Evolutionary conservation across 1,140 invertebrate species (phyloP).

Genomic region (Tribolium madens): DNA sequence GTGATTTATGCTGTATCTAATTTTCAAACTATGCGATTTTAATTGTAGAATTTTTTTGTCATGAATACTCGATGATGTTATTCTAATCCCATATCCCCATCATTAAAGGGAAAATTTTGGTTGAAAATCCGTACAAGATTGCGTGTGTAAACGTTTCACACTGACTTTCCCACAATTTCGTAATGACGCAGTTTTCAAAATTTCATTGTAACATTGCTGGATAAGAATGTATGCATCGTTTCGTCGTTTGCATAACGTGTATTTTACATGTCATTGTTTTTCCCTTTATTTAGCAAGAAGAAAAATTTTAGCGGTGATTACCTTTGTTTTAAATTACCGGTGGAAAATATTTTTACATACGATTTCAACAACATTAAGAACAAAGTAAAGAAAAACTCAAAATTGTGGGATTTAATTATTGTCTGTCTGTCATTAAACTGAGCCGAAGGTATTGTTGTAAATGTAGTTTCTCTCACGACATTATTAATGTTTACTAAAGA

Average conservation of each 20-base stretch:
- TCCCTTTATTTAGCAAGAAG: slow-evolving; percentile 6
- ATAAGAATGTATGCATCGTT: slow-evolving; percentile 12
- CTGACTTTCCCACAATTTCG: slow-evolving; percentile 10
- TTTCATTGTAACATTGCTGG: neutral
- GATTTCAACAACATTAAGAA: slow-evolving; percentile 31
- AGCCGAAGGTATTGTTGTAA: slow-evolving; percentile 14
- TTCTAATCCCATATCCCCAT: neutral
- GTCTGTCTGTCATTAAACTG: slow-evolving; percentile 3
- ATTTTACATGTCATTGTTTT: slow-evolving; percentile 7
- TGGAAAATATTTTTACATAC: slow-evolving; percentile 11
- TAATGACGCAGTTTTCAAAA: slow-evolving; percentile 1
- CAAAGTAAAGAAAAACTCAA: slow-evolving; percentile 22
- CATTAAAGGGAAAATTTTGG: neutral
- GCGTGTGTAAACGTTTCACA: too few species aligned
- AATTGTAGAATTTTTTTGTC: too few species aligned
- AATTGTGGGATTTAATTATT: slow-evolving; percentile 29
- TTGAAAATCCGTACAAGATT: too few species aligned
- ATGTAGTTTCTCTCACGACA: slow-evolving; percentile 22
- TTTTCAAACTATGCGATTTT: too few species aligned
- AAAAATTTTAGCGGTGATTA: neutral
- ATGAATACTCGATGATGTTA: too few species aligned
- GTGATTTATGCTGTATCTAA: too few species aligned
- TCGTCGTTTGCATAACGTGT: neutral
- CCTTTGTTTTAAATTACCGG: neutral
- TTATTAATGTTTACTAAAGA: slow-evolving; percentile 38